Evolutionary conservation across 2,888 invertebrate genomes (phyloP).

Genomic region (Coelogynopora nodosa): DNA sequence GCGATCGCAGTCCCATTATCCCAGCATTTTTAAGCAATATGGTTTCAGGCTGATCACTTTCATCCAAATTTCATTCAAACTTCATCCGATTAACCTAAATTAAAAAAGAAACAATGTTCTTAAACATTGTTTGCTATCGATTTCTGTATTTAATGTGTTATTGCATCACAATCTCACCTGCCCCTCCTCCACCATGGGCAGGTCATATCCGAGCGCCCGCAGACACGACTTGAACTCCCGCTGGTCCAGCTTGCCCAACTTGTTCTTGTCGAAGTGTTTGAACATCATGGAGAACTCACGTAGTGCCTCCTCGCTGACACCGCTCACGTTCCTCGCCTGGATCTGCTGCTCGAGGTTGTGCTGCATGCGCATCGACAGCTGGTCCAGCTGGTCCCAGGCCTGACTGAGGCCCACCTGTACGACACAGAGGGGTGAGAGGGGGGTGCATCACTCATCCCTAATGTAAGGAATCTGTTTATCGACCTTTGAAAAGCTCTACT

Average conservation of each 20-base stretch:
- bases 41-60: too few relatives aligned
- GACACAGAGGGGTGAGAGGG: constrained; percentile 88
- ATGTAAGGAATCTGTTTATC: too few relatives aligned
- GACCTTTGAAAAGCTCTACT: too few relatives aligned
- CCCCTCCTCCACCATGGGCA: constrained; percentile 98
- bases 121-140: too few relatives aligned
- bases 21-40: too few relatives aligned
- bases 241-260: constrained; percentile 91
- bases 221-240: constrained; percentile 99
- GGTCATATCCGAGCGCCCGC: constrained; percentile 94
- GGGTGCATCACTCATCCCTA: too few relatives aligned
- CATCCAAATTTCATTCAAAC: too few relatives aligned
- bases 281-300: constrained; percentile 99
- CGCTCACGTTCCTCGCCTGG: constrained; percentile 76
- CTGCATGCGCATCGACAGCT: constrained; percentile 99
- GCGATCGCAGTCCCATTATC: too few relatives aligned
- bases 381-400: constrained; percentile 99
- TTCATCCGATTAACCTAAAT: too few relatives aligned
- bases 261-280: constrained; percentile 97
- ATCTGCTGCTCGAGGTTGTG: constrained; percentile 99
- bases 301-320: constrained; percentile 88
- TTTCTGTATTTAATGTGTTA: too few relatives aligned
- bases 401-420: constrained; percentile 77
- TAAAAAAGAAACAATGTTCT: too few relatives aligned
- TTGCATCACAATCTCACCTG: constrained; percentile 62